phyloP scores from a whole-genome alignment of 2,888 invertebrate species.

The Polymixis flavicincta region DNA sequence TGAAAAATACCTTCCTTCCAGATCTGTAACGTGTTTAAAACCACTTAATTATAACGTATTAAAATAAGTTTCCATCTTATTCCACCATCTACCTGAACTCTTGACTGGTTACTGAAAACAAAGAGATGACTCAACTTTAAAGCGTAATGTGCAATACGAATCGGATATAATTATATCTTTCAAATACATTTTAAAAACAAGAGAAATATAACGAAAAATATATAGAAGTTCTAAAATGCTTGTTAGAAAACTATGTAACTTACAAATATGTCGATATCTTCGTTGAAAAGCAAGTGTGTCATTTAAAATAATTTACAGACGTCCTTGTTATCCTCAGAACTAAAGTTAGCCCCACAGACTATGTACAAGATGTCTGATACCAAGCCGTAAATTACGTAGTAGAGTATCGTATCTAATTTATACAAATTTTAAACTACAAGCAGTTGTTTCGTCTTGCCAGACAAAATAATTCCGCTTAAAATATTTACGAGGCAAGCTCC shows the following conservation, averaged over 20 bases:
- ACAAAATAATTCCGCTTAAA: conserved; percentile 63
- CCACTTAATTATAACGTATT: too few relatives aligned
- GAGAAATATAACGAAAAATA: not conserved
- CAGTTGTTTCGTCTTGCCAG: conserved; percentile 40
- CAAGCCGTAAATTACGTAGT: conserved; percentile 41
- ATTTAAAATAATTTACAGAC: conserved; percentile 32
- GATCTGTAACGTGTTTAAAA: too few relatives aligned
- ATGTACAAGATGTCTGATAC: conserved; percentile 16
- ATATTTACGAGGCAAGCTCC: conserved; percentile 59
- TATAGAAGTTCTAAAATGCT: not conserved
- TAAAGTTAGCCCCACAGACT: conserved; percentile 10
- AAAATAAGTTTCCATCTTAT: too few relatives aligned
- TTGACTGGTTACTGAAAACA: not conserved
- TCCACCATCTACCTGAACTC: not conserved
- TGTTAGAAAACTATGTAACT: conserved; percentile 1
- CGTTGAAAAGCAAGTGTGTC: conserved; percentile 5
- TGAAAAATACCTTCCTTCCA: too few relatives aligned
- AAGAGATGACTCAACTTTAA: not conserved
- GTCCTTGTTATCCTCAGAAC: conserved; percentile 15
- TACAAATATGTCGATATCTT: conserved; percentile 7
- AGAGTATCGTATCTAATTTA: conserved; percentile 53
- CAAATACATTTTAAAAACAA: not conserved
- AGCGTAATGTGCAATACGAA: not conserved
- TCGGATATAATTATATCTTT: not conserved
- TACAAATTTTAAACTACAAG: conserved; percentile 53